A percentile compares a stretch with the other conserved stretches of the same genome.
Evolutionary conservation across 1,140 invertebrate genomes (phyloP).

Genomic region (Homarus americanus): DNA sequence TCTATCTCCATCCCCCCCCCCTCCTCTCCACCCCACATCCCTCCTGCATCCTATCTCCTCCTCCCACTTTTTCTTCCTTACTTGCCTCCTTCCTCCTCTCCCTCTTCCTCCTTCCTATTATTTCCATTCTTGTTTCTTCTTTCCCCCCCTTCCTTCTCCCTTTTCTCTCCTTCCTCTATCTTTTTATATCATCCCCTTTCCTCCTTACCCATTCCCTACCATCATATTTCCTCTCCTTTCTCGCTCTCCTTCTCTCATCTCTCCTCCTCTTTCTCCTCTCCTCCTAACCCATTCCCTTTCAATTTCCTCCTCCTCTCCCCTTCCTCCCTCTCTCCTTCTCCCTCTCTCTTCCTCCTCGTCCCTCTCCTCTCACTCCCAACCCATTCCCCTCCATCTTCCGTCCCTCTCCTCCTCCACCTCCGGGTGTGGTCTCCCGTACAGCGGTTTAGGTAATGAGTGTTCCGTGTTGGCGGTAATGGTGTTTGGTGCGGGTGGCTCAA

Average conservation of each 20-base stretch:
- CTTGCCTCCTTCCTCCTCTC: too few species aligned
- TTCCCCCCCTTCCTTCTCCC: not conserved
- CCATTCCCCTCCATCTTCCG: not conserved
- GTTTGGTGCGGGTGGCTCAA: slow-evolving; percentile 58
- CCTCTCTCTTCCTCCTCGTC: not conserved
- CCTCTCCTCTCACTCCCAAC: not conserved
- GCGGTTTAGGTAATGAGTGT: slow-evolving; percentile 58
- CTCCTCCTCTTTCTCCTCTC: not conserved
- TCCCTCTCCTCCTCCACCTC: not conserved
- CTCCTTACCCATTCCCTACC: not conserved
- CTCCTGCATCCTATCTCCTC: too few species aligned
- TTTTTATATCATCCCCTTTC: not conserved
- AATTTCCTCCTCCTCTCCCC: not conserved
- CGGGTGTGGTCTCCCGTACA: slow-evolving; percentile 21
- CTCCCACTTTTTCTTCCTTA: too few species aligned
- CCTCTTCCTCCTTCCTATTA: not conserved
- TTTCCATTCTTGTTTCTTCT: not conserved
- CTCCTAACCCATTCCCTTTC: not conserved
- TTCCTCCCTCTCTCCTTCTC: not conserved
- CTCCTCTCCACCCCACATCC: too few species aligned
- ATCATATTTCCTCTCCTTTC: not conserved
- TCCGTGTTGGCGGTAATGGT: slow-evolving; percentile 56
- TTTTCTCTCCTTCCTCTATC: not conserved
- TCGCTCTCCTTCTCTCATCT: not conserved
- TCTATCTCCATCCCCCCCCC: not conserved